These are phyloP conservation scores for Glyphotaelius pellucidus DNA, from an alignment of 2,888 invertebrate genomes.

Conservation along the genomic window DNA sequence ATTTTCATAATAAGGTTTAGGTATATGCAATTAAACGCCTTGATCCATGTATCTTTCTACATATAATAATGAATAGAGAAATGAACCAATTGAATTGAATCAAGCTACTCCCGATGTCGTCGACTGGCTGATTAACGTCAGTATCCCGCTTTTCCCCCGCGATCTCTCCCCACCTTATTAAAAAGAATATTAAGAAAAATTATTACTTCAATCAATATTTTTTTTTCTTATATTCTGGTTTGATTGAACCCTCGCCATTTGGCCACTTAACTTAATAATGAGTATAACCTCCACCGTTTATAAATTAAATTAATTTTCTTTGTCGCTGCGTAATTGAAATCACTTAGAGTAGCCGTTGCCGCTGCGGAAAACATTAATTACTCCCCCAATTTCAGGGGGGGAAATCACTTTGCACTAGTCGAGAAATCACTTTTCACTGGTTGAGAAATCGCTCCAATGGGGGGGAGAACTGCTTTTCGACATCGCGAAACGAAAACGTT, in stretches of 20 bases:
- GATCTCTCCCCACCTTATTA: no score
- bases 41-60: no score
- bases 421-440: background rate
- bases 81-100: no score
- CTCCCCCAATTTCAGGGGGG: background rate
- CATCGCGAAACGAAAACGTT: background rate
- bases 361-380: constrained; percentile 6
- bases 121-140: no score
- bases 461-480: background rate
- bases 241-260: constrained; percentile 45
- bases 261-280: constrained; percentile 30
- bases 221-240: background rate
- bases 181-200: no score
- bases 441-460: background rate
- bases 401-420: background rate
- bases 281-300: constrained; percentile 22
- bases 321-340: constrained; percentile 40
- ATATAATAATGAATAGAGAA: no score
- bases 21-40: background rate
- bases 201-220: background rate
- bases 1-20: background rate
- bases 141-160: no score
- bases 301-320: constrained; percentile 50
- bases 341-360: constrained; percentile 38
- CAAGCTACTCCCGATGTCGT: no score